Conservation (phyloP, 2,797 vertebrate species). For the Oreonectes daqikongensis region DNA sequence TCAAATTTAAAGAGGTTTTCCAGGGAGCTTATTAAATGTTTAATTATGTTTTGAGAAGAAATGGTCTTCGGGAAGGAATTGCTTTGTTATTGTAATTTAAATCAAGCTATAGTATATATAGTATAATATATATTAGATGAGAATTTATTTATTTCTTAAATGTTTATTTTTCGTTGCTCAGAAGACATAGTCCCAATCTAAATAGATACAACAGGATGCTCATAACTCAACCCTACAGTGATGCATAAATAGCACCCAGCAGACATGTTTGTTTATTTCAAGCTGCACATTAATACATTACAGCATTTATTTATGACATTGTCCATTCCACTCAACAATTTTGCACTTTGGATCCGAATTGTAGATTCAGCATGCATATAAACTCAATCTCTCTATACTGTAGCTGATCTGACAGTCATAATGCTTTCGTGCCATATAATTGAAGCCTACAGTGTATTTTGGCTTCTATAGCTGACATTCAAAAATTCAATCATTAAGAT, state of each 20-base stretch:
- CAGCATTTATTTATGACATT: constrained; percentile 3
- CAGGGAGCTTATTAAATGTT: constrained; percentile 57
- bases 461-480: constrained; percentile 28
- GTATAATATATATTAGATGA: too few species aligned
- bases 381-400: not conserved
- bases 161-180: not conserved
- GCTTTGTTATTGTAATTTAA: not conserved
- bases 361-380: not conserved
- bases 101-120: too few species aligned
- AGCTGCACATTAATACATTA: constrained; percentile 2
- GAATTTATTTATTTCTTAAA: too few species aligned
- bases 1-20: constrained; percentile 70
- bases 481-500: constrained; percentile 34
- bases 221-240: not conserved
- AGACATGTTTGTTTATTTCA: constrained; percentile 4
- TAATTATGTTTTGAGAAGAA: constrained; percentile 66
- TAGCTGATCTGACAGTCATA: constrained; percentile 14
- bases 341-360: not conserved
- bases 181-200: not conserved
- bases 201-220: too few species aligned
- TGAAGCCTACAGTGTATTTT: not conserved
- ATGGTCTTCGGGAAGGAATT: constrained; percentile 49
- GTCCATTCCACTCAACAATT: too few species aligned
- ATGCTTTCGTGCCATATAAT: constrained; percentile 24
- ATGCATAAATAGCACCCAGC: not conserved